Evolutionary conservation across 2,888 invertebrate species (phyloP).

Genomic region (Gandaritis pyraliata): DNA sequence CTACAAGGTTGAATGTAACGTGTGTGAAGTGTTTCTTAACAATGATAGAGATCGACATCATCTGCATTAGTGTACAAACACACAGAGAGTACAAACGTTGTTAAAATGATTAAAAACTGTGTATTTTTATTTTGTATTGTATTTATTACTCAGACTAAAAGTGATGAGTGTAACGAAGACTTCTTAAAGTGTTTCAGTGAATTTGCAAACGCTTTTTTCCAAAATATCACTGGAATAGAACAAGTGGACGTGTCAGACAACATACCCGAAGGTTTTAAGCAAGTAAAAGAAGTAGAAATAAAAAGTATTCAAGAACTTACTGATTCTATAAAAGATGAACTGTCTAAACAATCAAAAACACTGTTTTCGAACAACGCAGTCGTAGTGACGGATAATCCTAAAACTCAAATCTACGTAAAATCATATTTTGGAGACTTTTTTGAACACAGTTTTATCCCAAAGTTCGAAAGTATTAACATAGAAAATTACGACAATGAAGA

Average conservation of each 20-base stretch:
- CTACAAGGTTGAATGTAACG: conserved; percentile 12
- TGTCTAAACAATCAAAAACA: conserved; percentile 44
- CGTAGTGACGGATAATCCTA: conserved; percentile 48
- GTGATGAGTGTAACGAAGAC: conserved; percentile 59
- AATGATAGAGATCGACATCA: conserved; percentile 35
- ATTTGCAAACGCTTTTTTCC: conserved; percentile 52
- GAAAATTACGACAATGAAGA: conserved; percentile 7
- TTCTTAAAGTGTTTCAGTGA: conserved; percentile 56
- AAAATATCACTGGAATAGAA: conserved; percentile 39
- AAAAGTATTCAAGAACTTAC: conserved; percentile 54
- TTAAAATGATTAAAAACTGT: conserved; percentile 49
- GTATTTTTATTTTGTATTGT: conserved; percentile 48
- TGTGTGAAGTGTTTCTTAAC: conserved; percentile 25
- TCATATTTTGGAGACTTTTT: conserved; percentile 50
- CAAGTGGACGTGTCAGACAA: conserved; percentile 41
- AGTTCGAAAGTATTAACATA: conserved; percentile 13
- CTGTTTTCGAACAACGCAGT: conserved; percentile 37
- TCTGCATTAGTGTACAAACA: conserved; percentile 65
- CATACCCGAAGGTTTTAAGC: conserved; percentile 44
- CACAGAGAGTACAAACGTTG: conserved; percentile 59
- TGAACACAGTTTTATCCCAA: conserved; percentile 40
- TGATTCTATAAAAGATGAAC: conserved; percentile 53
- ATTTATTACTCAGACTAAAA: conserved; percentile 45
- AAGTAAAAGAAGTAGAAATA: conserved; percentile 45
- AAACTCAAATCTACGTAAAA: conserved; percentile 61